Evolutionary conservation across 1,140 invertebrate genomes (phyloP).

Genomic region (Plutomurus gul): DNA sequence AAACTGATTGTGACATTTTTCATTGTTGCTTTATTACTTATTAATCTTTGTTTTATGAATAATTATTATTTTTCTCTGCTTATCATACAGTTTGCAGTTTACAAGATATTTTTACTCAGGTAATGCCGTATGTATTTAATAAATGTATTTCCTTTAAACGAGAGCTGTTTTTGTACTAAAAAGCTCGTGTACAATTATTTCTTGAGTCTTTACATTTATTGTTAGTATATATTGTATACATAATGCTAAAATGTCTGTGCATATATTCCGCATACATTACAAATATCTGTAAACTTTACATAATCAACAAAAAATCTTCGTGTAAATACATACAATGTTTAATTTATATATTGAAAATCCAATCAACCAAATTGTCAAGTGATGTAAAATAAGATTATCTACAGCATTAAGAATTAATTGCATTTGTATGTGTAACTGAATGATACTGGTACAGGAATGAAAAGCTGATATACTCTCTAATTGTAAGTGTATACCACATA

Average conservation of each 20-base stretch:
- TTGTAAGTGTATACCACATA: conserved; percentile 17
- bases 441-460: neutral
- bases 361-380: conserved; percentile 20
- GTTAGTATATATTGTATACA: neutral
- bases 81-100: no score
- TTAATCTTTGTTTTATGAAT: no score
- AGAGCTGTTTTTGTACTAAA: no score
- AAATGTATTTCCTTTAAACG: no score
- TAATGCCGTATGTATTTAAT: no score
- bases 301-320: neutral
- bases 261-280: neutral
- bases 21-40: no score
- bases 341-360: neutral
- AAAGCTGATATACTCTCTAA: conserved; percentile 21
- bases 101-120: no score
- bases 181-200: neutral
- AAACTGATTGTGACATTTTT: no score
- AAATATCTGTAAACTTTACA: neutral
- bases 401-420: neutral
- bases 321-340: neutral
- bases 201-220: neutral
- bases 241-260: neutral
- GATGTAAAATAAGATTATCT: neutral
- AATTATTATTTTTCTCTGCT: no score
- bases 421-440: neutral